phyloP scores from a whole-genome alignment of 2,888 invertebrate species.

The Leptura quadrifasciata region DNA sequence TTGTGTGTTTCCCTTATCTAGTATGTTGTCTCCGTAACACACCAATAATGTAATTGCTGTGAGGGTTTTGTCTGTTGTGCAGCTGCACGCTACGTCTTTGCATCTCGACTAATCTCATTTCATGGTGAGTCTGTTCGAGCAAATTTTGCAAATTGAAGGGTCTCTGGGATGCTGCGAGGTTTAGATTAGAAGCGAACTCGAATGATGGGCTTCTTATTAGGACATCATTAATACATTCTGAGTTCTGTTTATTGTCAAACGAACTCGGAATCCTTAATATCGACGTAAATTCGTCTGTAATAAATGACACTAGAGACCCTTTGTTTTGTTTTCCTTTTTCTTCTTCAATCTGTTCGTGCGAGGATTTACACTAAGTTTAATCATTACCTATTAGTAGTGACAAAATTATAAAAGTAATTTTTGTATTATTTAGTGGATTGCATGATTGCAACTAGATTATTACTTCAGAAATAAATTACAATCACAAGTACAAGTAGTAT shows the following conservation, averaged over 20 bases:
- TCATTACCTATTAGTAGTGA: neutral
- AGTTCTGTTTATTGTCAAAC: slow-evolving; percentile 13
- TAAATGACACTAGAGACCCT: slow-evolving; percentile 19
- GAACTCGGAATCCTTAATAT: slow-evolving; percentile 27
- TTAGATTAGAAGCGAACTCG: slow-evolving; percentile 20
- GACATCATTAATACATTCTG: slow-evolving; percentile 28
- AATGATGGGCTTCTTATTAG: slow-evolving; percentile 30
- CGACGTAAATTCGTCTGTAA: slow-evolving; percentile 19
- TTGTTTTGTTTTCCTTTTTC: neutral
- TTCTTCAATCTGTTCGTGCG: neutral
- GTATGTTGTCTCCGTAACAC: slow-evolving; percentile 15
- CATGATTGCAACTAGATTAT: no score
- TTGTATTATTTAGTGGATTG: no score
- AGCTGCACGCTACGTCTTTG: slow-evolving; percentile 18
- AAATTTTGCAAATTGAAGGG: slow-evolving; percentile 34
- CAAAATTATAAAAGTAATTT: no score
- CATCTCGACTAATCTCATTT: slow-evolving; percentile 29
- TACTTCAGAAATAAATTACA: no score
- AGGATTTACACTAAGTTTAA: slow-evolving; percentile 11
- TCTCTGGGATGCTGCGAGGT: neutral
- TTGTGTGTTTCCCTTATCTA: slow-evolving; percentile 28
- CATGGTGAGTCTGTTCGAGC: slow-evolving; percentile 11
- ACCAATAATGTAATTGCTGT: slow-evolving; percentile 40
- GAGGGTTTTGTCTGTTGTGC: slow-evolving; percentile 33
- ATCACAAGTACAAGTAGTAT: no score